Evolutionary conservation across 2,113 vertebrate genomes (phyloP).

Genomic region (Micromys minutus): DNA sequence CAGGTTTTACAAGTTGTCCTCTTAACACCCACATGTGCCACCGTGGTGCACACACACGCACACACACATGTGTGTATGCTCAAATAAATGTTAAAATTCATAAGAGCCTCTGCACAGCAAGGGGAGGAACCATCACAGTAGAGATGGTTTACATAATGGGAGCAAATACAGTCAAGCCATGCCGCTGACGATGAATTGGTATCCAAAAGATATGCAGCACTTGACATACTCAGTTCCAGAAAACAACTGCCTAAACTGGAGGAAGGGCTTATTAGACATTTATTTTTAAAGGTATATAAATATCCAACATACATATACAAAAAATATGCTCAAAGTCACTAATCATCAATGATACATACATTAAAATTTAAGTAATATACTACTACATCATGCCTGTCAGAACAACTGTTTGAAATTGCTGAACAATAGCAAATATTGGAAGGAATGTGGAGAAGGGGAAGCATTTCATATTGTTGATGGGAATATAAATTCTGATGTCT

Average conservation of each 20-base stretch:
- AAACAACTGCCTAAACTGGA: neutral
- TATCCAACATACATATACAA: neutral
- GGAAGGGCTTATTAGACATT: neutral
- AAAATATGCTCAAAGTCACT: neutral
- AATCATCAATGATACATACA: neutral
- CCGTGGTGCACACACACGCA: rapidly evolving
- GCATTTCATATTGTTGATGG: neutral
- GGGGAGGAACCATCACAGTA: neutral
- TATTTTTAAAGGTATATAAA: neutral
- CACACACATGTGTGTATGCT: too few relatives aligned
- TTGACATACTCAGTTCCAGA: neutral
- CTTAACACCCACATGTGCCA: neutral
- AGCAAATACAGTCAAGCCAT: neutral
- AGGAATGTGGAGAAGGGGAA: neutral
- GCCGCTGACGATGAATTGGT: neutral
- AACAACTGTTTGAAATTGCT: neutral
- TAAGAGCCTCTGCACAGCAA: neutral
- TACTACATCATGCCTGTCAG: neutral
- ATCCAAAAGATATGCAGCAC: neutral
- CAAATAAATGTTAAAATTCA: neutral
- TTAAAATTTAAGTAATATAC: neutral
- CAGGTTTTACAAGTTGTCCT: neutral
- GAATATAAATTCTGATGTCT: neutral
- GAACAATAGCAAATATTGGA: neutral
- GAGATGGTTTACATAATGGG: neutral